These are phyloP conservation scores for Ammodytes dubius DNA, from an alignment of 2,113 vertebrate genomes.

Conservation along the genomic window DNA sequence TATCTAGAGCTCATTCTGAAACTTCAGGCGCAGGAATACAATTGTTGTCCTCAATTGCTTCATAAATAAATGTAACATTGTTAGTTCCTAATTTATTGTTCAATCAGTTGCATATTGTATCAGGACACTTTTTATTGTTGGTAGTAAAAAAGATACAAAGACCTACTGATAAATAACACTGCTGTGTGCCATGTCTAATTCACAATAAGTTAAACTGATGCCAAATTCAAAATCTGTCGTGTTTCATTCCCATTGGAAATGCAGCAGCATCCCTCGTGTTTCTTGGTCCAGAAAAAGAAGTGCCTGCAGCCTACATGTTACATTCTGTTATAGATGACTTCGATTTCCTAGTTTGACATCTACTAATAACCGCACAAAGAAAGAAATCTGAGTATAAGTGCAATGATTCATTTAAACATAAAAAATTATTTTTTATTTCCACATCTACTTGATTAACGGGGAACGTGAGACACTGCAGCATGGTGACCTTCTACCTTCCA, in stretches of 20 bases:
- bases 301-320: background rate
- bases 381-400: slow-evolving; percentile 14
- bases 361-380: slow-evolving; percentile 10
- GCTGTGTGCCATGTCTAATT: background rate
- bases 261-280: background rate
- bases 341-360: background rate
- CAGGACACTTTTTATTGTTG: background rate
- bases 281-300: background rate
- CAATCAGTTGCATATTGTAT: background rate
- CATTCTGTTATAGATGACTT: background rate
- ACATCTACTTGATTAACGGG: slow-evolving; percentile 49
- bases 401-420: slow-evolving; percentile 36
- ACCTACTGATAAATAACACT: background rate
- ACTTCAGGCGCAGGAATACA: background rate
- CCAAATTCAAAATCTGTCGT: background rate
- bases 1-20: background rate
- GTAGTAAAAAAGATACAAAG: background rate
- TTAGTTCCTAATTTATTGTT: background rate
- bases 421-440: slow-evolving; percentile 31
- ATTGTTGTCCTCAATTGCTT: background rate
- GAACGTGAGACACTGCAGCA: slow-evolving; percentile 8
- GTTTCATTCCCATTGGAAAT: background rate
- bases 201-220: background rate
- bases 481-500: slow-evolving; percentile 52
- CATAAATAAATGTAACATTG: background rate